Evolutionary conservation across 1,140 invertebrate species (phyloP).

Genomic region (Drosophila neocordata): DNA sequence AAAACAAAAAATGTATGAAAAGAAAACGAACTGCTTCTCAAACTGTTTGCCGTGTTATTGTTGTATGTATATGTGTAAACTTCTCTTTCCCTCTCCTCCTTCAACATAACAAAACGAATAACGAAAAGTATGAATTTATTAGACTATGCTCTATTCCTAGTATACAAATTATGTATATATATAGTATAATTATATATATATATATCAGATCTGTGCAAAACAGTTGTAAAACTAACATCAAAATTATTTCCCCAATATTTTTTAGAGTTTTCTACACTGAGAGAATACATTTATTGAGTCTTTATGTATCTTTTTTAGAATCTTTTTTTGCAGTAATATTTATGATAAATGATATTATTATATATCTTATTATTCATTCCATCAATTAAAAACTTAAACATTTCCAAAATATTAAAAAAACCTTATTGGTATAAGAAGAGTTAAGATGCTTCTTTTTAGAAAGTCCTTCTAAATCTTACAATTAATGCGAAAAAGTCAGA

Average conservation of each 20-base stretch:
- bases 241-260: no score
- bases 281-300: no score
- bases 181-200: constrained; percentile 30
- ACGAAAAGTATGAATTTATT: constrained; percentile 76
- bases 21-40: constrained; percentile 51
- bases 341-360: no score
- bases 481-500: no score
- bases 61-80: constrained; percentile 40
- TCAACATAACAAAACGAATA: constrained; percentile 48
- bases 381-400: background rate
- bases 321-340: background rate
- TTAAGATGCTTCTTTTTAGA: no score
- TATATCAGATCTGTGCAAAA: constrained; percentile 43
- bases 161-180: constrained; percentile 42
- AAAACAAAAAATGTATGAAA: constrained; percentile 19
- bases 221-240: no score
- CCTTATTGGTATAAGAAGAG: no score
- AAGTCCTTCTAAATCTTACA: no score
- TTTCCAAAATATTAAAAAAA: background rate
- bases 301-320: no score
- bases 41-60: constrained; percentile 52
- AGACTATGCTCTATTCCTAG: constrained; percentile 56
- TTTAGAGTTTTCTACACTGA: no score
- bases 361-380: background rate
- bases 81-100: constrained; percentile 4